Conservation (phyloP, 2,113 vertebrate species). For the Erythrocercus mccallii region DNA sequence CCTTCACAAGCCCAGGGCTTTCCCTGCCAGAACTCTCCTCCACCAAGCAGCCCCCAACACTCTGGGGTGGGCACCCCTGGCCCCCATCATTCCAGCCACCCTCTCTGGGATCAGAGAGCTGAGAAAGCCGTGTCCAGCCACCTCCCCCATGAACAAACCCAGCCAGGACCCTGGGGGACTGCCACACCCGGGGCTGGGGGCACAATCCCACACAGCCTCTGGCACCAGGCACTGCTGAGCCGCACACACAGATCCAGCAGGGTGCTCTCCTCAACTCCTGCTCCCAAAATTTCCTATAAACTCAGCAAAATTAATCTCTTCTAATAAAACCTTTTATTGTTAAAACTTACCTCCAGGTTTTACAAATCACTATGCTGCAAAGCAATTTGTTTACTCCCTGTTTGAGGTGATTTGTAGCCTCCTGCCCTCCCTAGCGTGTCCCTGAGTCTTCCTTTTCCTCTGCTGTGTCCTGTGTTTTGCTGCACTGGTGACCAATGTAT, state of each 20-base stretch:
- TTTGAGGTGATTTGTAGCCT: constrained; percentile 8
- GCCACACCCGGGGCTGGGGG: accelerated
- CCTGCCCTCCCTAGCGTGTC: not conserved
- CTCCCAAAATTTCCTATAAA: not conserved
- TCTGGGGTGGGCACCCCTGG: accelerated
- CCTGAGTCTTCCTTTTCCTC: not conserved
- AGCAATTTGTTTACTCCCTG: not conserved
- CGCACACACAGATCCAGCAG: accelerated
- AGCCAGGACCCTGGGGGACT: not conserved
- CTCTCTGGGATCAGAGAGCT: not conserved
- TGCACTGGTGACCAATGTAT: accelerated
- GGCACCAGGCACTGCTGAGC: not conserved
- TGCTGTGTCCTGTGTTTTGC: not conserved
- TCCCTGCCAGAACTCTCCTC: accelerated
- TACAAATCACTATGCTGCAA: not conserved
- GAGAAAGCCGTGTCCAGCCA: accelerated
- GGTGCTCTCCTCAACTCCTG: accelerated
- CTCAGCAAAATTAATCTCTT: not conserved
- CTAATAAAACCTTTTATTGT: constrained; percentile 28
- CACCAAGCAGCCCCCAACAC: not conserved
- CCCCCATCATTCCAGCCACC: not conserved
- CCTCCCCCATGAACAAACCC: accelerated
- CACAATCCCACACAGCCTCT: not conserved
- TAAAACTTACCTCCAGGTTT: not conserved
- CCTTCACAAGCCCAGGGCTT: not conserved